Conservation (phyloP, 2,113 vertebrate genomes). For the Odocoileus virginianus region DNA sequence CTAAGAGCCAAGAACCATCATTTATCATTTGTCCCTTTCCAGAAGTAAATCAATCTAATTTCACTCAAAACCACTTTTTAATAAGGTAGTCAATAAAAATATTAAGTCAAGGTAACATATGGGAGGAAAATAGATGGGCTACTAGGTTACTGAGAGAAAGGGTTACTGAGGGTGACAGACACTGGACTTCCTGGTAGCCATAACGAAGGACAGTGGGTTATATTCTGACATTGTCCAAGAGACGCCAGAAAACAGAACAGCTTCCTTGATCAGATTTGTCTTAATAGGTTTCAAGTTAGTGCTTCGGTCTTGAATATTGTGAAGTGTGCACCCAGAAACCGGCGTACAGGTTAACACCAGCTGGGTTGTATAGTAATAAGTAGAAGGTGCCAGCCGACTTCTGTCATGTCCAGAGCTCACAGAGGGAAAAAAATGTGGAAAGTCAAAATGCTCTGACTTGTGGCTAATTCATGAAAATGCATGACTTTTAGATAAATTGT, state of each 20-base stretch:
- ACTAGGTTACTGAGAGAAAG: neutral
- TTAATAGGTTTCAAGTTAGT: neutral
- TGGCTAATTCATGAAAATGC: slow-evolving; percentile 21
- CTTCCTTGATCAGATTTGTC: neutral
- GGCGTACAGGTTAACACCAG: neutral
- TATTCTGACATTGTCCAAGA: neutral
- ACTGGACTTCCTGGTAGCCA: neutral
- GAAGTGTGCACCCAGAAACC: neutral
- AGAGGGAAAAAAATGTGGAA: neutral
- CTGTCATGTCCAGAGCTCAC: neutral
- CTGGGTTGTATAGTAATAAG: neutral
- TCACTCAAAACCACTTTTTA: neutral
- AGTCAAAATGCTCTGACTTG: neutral
- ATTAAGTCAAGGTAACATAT: neutral
- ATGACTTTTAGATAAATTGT: neutral
- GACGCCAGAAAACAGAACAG: neutral
- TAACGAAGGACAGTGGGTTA: neutral
- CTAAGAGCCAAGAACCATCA: neutral
- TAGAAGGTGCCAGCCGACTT: neutral
- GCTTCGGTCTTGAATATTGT: neutral
- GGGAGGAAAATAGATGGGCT: neutral
- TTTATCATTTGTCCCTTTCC: neutral
- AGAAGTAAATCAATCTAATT: neutral
- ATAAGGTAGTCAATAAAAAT: neutral
- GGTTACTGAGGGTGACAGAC: neutral